Evolutionary conservation across 2,113 vertebrate genomes (phyloP).

Genomic region (Irena cyanogastra): DNA sequence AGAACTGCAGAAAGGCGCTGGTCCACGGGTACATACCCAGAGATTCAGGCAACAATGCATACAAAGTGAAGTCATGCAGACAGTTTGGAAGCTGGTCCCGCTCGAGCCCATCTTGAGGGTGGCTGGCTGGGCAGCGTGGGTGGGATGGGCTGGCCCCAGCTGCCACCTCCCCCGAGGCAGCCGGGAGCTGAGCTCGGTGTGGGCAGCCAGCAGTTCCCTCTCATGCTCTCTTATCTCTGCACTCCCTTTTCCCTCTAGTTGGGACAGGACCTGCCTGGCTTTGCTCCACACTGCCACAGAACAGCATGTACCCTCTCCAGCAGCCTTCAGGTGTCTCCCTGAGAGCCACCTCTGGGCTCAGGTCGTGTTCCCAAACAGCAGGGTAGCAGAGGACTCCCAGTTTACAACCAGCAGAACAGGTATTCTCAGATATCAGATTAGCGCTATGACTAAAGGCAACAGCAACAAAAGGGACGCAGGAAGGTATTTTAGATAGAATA

Average conservation of each 20-base stretch:
- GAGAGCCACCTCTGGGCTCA: not conserved
- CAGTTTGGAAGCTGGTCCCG: not conserved
- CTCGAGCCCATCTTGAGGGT: not conserved
- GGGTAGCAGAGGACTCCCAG: not conserved
- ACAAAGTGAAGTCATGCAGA: accelerated
- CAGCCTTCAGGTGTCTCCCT: not conserved
- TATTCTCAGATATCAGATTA: not conserved
- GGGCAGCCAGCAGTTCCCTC: accelerated
- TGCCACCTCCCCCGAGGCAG: accelerated
- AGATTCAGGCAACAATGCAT: no score
- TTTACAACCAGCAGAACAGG: not conserved
- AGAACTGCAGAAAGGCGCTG: not conserved
- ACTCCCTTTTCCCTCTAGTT: not conserved
- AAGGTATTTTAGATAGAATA: not conserved
- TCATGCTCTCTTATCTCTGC: not conserved
- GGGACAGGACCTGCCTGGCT: not conserved
- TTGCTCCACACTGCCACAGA: accelerated
- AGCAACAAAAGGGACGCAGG: not conserved
- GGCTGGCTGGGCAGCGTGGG: accelerated
- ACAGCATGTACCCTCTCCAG: not conserved
- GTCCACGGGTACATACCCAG: accelerated
- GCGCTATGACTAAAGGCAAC: not conserved
- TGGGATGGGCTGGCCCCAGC: not conserved
- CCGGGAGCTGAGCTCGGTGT: accelerated
- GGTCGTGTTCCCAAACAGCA: not conserved